Evolutionary conservation across 2,797 vertebrate genomes (phyloP).

Genomic region (Acrocephalus scirpaceus): DNA sequence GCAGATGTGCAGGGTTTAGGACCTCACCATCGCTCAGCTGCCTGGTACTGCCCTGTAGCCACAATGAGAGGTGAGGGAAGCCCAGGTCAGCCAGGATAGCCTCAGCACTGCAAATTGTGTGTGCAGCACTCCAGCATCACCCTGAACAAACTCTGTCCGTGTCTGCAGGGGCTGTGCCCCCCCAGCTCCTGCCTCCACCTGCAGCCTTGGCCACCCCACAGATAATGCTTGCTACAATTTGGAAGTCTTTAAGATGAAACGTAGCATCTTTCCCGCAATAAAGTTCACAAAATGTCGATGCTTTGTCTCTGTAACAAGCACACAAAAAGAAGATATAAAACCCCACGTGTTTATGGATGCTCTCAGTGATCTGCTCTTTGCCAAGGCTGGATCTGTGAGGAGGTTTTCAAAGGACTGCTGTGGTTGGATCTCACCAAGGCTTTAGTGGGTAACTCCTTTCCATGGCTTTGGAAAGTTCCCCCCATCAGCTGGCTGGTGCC

Average conservation of each 20-base stretch:
- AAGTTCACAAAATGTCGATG: not conserved
- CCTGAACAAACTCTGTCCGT: not conserved
- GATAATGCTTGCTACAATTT: fast-evolving
- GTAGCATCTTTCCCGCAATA: not conserved
- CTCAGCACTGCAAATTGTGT: not conserved
- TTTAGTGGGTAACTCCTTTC: not conserved
- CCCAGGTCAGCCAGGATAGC: not conserved
- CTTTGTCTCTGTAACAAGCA: not conserved
- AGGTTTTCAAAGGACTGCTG: not conserved
- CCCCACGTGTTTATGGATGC: not conserved
- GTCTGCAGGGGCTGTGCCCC: fast-evolving
- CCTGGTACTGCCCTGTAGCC: not conserved
- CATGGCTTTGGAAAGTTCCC: not conserved
- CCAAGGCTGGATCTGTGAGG: not conserved
- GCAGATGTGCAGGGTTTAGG: not conserved
- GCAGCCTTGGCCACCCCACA: not conserved
- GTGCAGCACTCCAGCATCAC: not conserved
- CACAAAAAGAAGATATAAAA: not conserved
- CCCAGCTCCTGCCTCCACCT: not conserved
- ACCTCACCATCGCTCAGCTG: not conserved
- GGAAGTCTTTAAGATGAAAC: not conserved
- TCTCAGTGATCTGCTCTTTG: not conserved
- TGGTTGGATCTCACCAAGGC: not conserved
- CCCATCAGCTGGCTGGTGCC: fast-evolving
- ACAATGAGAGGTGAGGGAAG: fast-evolving